Evolutionary conservation across 2,888 invertebrate genomes (phyloP).

Genomic region (Dolomedes plantarius): DNA sequence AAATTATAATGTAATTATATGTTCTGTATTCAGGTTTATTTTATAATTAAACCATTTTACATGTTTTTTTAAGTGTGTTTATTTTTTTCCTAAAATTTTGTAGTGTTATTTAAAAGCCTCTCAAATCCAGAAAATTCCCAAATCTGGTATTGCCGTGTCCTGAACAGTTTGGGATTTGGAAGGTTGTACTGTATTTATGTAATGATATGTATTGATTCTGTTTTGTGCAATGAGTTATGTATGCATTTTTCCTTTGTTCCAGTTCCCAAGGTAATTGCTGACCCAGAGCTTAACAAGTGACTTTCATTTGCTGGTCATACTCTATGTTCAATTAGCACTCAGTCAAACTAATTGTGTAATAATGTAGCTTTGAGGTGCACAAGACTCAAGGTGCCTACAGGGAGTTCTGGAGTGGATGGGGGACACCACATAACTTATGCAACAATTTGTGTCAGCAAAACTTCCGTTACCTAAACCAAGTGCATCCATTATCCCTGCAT

Average conservation of each 20-base stretch:
- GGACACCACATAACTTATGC: not conserved
- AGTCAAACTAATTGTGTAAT: not conserved
- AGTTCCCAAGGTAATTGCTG: constrained; percentile 59
- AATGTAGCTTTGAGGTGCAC: not conserved
- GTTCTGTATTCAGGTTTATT: too few species aligned
- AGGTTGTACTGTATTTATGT: too few species aligned
- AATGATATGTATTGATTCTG: too few species aligned
- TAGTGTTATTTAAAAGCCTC: too few species aligned
- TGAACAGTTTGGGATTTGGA: too few species aligned
- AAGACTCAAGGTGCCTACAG: constrained; percentile 23
- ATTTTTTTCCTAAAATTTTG: too few species aligned
- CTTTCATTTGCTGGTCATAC: not conserved
- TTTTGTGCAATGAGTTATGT: too few species aligned
- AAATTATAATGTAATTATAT: too few species aligned
- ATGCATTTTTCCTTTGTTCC: constrained; percentile 4
- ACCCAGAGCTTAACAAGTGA: constrained; percentile 24
- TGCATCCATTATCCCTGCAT: constrained; percentile 21
- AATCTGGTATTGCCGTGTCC: too few species aligned
- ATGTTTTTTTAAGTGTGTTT: too few species aligned
- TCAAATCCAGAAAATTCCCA: too few species aligned
- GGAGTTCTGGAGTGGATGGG: constrained; percentile 7
- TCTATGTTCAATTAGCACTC: constrained; percentile 8
- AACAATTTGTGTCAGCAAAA: not conserved
- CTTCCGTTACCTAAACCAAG: not conserved
- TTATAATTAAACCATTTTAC: too few species aligned